Evolutionary conservation across 2,888 invertebrate species (phyloP).

Genomic region (Tanypteryx hageni): DNA sequence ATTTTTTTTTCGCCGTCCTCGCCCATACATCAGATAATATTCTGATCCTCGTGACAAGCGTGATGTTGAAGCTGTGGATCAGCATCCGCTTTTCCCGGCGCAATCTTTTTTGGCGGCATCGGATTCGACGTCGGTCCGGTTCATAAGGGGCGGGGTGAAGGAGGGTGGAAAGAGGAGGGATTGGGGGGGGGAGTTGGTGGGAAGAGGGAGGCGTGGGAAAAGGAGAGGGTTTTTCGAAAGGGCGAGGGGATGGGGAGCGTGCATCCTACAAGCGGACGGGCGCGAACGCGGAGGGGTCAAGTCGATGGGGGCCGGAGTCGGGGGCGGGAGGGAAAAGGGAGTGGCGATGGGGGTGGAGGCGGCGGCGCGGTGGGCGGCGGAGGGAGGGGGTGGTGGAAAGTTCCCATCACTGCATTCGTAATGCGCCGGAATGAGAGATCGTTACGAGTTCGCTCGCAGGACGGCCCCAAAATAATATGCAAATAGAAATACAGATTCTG

Average conservation of each 20-base stretch:
- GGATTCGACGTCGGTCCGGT: conserved; percentile 20
- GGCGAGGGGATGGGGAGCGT: not conserved
- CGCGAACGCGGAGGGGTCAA: too few relatives aligned
- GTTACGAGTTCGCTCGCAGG: conserved; percentile 39
- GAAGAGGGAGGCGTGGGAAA: not conserved
- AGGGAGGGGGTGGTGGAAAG: not conserved
- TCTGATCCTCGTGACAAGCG: conserved; percentile 42
- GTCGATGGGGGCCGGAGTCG: not conserved
- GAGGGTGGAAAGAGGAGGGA: not conserved
- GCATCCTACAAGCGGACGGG: too few relatives aligned
- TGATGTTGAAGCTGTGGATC: conserved; percentile 55
- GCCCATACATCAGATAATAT: conserved; percentile 46
- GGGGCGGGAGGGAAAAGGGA: not conserved
- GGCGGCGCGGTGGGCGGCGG: not conserved
- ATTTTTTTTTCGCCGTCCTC: not conserved
- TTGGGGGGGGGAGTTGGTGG: not conserved
- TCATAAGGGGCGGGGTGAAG: not conserved
- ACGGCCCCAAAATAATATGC: conserved; percentile 48
- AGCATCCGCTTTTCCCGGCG: conserved; percentile 13
- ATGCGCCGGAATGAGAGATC: conserved; percentile 50
- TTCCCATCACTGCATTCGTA: conserved; percentile 42
- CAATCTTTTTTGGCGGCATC: conserved; percentile 18
- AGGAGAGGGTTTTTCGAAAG: not conserved
- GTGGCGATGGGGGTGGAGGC: not conserved
- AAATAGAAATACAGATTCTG: conserved; percentile 54